Percentiles rank a stretch among this genome's conserved stretches.
phyloP scores from a whole-genome alignment of 64 coral and sea anemone genomes.

The Acropora tenuis region DNA sequence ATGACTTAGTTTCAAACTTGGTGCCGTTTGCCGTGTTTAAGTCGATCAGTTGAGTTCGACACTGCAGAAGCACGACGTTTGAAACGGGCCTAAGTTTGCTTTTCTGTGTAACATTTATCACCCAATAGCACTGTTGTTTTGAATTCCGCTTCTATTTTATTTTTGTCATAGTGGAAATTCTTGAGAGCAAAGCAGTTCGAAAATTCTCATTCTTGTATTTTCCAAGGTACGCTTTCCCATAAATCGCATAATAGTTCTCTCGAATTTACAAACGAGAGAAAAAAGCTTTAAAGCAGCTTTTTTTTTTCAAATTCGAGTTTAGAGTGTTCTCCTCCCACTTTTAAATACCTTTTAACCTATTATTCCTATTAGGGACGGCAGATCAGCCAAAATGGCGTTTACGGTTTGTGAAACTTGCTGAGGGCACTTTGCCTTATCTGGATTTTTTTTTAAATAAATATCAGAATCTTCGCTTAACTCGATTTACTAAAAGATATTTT shows the following conservation, averaged over 20 bases:
- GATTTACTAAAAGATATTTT: conserved; percentile 36
- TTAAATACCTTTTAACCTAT: background rate
- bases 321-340: background rate
- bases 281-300: background rate
- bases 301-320: background rate
- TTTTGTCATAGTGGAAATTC: too few relatives aligned
- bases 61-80: too few relatives aligned
- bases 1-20: too few relatives aligned
- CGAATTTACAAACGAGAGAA: background rate
- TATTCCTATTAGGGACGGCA: background rate
- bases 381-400: background rate
- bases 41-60: too few relatives aligned
- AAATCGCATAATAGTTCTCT: background rate
- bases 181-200: too few relatives aligned
- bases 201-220: too few relatives aligned
- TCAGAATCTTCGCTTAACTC: conserved; percentile 32
- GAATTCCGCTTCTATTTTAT: too few relatives aligned
- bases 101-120: too few relatives aligned
- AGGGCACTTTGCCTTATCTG: conserved; percentile 17
- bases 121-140: too few relatives aligned
- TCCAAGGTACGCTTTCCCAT: background rate
- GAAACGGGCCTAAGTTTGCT: too few relatives aligned
- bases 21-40: too few relatives aligned
- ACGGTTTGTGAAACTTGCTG: background rate
- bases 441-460: background rate